A percentile compares a stretch with the other conserved stretches of the same genome.
Evolutionary conservation across 2,797 vertebrate species (phyloP).

Genomic region (Naso thynnoides): DNA sequence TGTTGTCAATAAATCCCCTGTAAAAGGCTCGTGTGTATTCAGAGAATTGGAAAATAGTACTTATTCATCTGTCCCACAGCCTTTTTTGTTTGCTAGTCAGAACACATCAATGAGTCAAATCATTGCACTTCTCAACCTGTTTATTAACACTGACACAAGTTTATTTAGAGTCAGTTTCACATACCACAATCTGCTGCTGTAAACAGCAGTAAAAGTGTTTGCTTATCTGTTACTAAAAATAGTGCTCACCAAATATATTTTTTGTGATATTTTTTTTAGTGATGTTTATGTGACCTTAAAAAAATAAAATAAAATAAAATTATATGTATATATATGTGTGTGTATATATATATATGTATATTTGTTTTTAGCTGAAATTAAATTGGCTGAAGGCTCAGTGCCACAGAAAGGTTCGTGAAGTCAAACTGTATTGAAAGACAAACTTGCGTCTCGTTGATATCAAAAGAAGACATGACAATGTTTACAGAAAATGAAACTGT

Average conservation of each 20-base stretch:
- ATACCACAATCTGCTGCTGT: not conserved
- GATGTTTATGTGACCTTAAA: no score
- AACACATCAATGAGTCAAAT: not conserved
- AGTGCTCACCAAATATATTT: slow-evolving; percentile 5
- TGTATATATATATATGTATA: no score
- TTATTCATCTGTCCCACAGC: slow-evolving; percentile 2
- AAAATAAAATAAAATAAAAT: no score
- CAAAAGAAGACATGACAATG: not conserved
- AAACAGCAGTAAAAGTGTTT: not conserved
- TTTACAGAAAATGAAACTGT: not conserved
- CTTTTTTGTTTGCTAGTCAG: not conserved
- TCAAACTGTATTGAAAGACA: not conserved
- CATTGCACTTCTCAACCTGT: not conserved
- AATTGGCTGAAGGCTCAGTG: not conserved
- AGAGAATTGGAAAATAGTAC: not conserved
- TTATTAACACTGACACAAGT: not conserved
- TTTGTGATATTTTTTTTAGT: no score
- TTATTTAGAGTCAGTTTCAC: not conserved
- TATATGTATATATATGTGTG: no score
- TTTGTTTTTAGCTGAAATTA: not conserved
- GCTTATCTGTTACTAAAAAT: not conserved
- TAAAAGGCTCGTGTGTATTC: slow-evolving; percentile 17
- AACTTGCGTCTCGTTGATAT: not conserved
- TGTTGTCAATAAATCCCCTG: not conserved
- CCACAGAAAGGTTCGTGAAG: not conserved